Conservation (phyloP, 2,113 vertebrate genomes). For the Megaleporinus macrocephalus region DNA sequence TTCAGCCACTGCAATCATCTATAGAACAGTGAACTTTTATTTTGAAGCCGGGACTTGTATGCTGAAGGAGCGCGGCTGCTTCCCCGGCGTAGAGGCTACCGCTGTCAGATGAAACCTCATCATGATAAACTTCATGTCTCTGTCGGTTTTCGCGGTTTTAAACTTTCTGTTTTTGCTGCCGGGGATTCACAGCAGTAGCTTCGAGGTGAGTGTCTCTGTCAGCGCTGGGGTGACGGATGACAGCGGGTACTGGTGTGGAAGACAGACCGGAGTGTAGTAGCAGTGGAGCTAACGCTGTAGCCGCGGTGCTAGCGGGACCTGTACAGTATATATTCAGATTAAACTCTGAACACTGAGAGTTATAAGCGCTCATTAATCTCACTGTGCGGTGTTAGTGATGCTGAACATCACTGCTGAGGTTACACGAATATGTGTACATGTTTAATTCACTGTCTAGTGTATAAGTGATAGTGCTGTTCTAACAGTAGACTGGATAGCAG, state of each 20-base stretch:
- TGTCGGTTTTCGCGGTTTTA: slow-evolving; percentile 61
- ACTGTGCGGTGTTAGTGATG: too few relatives aligned
- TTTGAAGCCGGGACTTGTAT: slow-evolving; percentile 57
- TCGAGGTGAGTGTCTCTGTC: slow-evolving; percentile 65
- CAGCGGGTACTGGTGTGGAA: neutral
- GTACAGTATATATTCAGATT: too few relatives aligned
- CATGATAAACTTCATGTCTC: slow-evolving; percentile 45
- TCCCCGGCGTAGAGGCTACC: slow-evolving; percentile 30
- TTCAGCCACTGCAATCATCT: too few relatives aligned
- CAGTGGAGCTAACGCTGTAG: too few relatives aligned
- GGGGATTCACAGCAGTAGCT: slow-evolving; percentile 43
- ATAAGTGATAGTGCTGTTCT: too few relatives aligned
- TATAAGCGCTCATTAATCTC: too few relatives aligned
- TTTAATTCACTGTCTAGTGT: too few relatives aligned
- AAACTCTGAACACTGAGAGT: too few relatives aligned
- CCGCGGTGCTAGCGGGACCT: too few relatives aligned
- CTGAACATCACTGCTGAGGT: too few relatives aligned
- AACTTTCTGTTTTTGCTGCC: slow-evolving; percentile 44
- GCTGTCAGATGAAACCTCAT: slow-evolving; percentile 41
- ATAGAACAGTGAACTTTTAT: slow-evolving; percentile 56
- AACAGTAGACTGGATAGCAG: too few relatives aligned
- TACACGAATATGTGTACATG: too few relatives aligned
- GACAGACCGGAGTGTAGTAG: neutral
- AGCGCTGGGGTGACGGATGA: neutral
- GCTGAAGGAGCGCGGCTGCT: slow-evolving; percentile 9